Conservation (phyloP, 2,888 invertebrate species). For the Aricia artaxerxes region DNA sequence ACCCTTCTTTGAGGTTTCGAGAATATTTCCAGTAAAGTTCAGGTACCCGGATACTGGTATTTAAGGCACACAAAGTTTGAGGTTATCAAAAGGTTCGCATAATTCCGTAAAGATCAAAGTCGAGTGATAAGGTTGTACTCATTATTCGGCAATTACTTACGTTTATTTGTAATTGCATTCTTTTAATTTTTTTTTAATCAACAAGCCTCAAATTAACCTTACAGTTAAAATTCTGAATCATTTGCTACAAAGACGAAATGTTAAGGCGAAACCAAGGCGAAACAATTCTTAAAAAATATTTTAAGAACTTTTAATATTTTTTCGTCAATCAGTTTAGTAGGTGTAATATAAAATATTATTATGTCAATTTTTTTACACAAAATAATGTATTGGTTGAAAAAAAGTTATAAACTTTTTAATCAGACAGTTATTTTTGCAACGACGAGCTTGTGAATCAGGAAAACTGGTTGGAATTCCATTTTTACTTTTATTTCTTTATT, state of each 20-base stretch:
- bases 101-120: conserved; percentile 21
- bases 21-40: conserved; percentile 6
- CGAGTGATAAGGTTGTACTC: conserved; percentile 4
- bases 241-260: not conserved
- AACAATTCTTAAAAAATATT: not conserved
- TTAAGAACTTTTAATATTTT: not conserved
- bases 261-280: not conserved
- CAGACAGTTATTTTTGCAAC: not conserved
- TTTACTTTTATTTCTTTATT: not conserved
- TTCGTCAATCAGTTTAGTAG: no score
- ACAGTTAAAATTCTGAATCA: conserved; percentile 8
- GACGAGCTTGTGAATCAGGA: not conserved
- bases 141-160: conserved; percentile 21
- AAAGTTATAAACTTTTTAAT: no score
- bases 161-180: conserved; percentile 19
- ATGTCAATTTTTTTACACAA: not conserved
- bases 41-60: conserved; percentile 4
- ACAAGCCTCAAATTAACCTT: not conserved
- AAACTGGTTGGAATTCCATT: not conserved
- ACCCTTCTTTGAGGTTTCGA: not conserved
- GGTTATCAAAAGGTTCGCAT: conserved; percentile 16
- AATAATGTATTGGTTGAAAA: not conserved
- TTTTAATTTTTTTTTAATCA: not conserved
- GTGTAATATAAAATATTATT: no score
- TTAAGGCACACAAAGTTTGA: conserved; percentile 15